These are phyloP conservation scores for Melanotaenia nigrans DNA, from an alignment of 2,797 vertebrate species.

Conservation along the genomic window DNA sequence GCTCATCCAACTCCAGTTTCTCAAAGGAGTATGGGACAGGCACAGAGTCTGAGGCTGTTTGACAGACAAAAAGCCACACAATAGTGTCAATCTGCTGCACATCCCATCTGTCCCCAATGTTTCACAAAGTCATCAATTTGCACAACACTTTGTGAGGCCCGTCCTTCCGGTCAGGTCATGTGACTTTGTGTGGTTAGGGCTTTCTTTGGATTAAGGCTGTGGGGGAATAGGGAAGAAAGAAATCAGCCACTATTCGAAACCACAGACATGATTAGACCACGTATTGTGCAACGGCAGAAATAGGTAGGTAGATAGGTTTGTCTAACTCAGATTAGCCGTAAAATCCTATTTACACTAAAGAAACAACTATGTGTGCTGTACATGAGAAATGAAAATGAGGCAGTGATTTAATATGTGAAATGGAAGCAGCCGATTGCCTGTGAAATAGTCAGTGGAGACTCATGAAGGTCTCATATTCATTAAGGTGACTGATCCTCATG, in stretches of 20 bases:
- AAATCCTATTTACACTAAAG: conserved; percentile 10
- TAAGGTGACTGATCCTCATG: conserved; percentile 64
- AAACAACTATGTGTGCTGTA: neutral
- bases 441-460: conserved; percentile 63
- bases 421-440: conserved; percentile 34
- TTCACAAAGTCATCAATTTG: conserved; percentile 41
- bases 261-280: conserved; percentile 21
- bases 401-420: conserved; percentile 43
- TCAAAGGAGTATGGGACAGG: conserved; percentile 37
- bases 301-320: neutral
- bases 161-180: neutral
- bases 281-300: conserved; percentile 31
- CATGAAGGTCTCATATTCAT: conserved; percentile 69
- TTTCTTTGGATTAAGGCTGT: conserved; percentile 19
- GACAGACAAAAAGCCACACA: conserved; percentile 36
- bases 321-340: conserved; percentile 8
- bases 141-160: conserved; percentile 26
- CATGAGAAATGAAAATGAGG: conserved; percentile 33
- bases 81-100: conserved; percentile 34
- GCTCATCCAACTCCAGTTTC: conserved; percentile 48
- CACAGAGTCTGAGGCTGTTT: conserved; percentile 22
- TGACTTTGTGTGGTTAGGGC: conserved; percentile 36
- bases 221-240: conserved; percentile 4
- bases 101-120: conserved; percentile 18
- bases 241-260: conserved; percentile 17